These are phyloP conservation scores for Fringilla coelebs DNA, from an alignment of 2,797 vertebrate species.

Conservation along the genomic window DNA sequence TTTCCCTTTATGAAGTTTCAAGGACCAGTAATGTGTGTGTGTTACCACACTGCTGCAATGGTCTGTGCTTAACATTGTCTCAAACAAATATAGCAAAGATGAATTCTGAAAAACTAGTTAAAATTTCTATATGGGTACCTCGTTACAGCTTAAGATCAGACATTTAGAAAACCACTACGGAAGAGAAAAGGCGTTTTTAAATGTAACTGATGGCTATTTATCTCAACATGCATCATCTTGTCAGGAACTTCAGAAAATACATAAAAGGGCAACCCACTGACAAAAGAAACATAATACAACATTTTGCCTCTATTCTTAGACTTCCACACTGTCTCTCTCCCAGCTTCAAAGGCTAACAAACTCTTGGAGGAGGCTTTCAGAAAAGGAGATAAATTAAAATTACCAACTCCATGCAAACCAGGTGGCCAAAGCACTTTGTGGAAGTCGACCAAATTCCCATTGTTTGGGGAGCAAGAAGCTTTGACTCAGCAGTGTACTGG, in stretches of 20 bases:
- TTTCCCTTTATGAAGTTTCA: neutral
- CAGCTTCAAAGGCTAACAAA: neutral
- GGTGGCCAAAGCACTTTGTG: neutral
- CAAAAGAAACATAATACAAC: constrained; percentile 4
- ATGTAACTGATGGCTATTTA: neutral
- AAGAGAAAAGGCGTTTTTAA: constrained; percentile 14
- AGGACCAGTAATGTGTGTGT: neutral
- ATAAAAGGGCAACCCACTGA: neutral
- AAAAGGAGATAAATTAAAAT: neutral
- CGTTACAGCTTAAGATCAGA: neutral
- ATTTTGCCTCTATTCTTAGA: neutral
- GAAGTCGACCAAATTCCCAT: neutral
- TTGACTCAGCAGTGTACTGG: neutral
- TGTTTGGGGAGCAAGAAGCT: neutral
- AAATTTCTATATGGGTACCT: neutral
- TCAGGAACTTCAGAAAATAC: constrained; percentile 1
- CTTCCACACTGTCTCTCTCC: neutral
- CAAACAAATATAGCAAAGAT: neutral
- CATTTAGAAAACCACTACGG: neutral
- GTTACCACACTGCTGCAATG: neutral
- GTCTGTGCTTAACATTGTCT: neutral
- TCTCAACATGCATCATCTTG: neutral
- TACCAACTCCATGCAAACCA: neutral
- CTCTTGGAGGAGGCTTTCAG: neutral
- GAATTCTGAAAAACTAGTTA: neutral